Conservation (phyloP, 2,888 invertebrate species). For the Rhagonycha fulva region DNA sequence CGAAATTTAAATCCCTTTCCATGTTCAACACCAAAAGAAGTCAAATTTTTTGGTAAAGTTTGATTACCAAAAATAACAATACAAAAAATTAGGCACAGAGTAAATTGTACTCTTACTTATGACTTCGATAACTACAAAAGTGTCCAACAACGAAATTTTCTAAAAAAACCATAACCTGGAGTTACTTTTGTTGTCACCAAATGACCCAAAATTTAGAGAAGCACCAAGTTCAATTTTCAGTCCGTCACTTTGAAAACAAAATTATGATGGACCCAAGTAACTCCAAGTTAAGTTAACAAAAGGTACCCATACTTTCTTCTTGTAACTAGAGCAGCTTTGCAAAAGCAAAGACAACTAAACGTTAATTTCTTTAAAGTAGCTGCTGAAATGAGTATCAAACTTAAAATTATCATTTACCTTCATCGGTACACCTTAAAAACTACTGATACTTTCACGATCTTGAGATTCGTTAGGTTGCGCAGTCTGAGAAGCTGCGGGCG, state of each 20-base stretch:
- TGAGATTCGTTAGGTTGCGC: conserved; percentile 37
- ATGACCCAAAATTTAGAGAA: not conserved
- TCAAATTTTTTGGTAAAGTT: not conserved
- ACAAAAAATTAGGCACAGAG: not conserved
- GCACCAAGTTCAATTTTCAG: not conserved
- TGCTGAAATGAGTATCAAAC: not conserved
- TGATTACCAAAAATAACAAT: not conserved
- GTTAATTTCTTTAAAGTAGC: not conserved
- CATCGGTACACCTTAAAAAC: conserved; percentile 47
- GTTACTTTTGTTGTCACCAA: not conserved
- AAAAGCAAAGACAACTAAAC: not conserved
- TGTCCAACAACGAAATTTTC: not conserved
- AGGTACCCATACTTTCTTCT: not conserved
- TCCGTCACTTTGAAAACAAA: no score
- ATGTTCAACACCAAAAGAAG: not conserved
- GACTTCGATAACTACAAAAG: not conserved
- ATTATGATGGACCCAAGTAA: not conserved
- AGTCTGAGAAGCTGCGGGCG: conserved; percentile 35
- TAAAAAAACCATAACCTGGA: not conserved
- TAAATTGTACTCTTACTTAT: not conserved
- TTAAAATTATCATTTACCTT: not conserved
- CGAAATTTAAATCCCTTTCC: not conserved
- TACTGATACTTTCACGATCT: conserved; percentile 55
- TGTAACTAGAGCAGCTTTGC: not conserved
- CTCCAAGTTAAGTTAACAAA: not conserved